These are phyloP conservation scores for Kryphioiulus occultus DNA, from an alignment of 2,888 invertebrate genomes.

Conservation along the genomic window DNA sequence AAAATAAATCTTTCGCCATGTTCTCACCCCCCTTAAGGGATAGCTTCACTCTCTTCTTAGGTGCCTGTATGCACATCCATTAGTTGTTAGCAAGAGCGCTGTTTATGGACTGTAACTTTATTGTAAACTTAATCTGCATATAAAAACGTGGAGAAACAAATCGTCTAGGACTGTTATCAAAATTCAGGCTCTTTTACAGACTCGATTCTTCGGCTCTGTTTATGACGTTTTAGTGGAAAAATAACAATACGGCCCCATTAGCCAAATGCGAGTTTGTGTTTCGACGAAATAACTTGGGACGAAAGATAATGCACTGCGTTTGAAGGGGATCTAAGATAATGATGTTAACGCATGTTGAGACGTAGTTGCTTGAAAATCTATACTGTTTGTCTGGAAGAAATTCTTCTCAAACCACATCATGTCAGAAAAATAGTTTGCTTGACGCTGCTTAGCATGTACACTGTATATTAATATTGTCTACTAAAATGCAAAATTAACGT, in stretches of 20 bases:
- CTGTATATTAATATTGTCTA: too few relatives aligned
- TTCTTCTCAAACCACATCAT: not conserved
- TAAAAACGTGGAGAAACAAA: slow-evolving; percentile 25
- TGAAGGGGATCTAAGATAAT: not conserved
- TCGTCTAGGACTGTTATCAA: slow-evolving; percentile 9
- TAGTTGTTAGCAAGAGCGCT: not conserved
- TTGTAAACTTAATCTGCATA: slow-evolving; percentile 29
- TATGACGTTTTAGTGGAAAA: not conserved
- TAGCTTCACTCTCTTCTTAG: not conserved
- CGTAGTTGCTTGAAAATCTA: not conserved
- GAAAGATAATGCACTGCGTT: not conserved
- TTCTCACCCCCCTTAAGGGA: slow-evolving; percentile 22
- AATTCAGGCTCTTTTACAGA: not conserved
- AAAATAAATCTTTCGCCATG: not conserved
- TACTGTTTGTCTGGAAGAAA: not conserved
- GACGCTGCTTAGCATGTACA: too few relatives aligned
- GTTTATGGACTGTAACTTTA: slow-evolving; percentile 36
- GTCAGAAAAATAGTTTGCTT: not conserved
- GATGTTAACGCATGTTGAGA: not conserved
- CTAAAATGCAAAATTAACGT: too few relatives aligned
- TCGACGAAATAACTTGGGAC: not conserved
- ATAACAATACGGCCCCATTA: slow-evolving; percentile 4
- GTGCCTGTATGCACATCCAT: not conserved
- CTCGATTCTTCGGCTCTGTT: not conserved
- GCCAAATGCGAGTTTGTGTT: not conserved